Evolutionary conservation across 2,888 invertebrate species (phyloP).

Genomic region (Holacanthella duospinosa): DNA sequence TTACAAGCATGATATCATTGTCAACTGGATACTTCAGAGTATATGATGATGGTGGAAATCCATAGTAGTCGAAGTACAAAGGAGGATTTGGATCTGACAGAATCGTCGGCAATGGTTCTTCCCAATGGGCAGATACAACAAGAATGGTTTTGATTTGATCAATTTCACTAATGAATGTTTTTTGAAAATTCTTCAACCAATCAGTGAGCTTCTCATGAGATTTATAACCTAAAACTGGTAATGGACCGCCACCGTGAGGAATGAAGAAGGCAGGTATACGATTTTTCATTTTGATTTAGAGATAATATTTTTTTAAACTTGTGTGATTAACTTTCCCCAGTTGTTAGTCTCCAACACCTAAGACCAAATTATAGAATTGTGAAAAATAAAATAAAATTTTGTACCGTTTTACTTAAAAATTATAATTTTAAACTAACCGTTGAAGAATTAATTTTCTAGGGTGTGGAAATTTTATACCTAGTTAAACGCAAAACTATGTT

Average conservation of each 20-base stretch:
- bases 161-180: constrained; percentile 13
- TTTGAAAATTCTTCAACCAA: constrained; percentile 18
- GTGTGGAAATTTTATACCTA: too few relatives aligned
- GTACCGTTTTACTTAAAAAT: too few relatives aligned
- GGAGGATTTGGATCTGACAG: constrained; percentile 16
- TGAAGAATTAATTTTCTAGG: too few relatives aligned
- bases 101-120: constrained; percentile 18
- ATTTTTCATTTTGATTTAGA: not conserved
- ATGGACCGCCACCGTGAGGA: constrained; percentile 19
- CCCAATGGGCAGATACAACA: constrained; percentile 28
- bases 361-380: too few relatives aligned
- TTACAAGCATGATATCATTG: constrained; percentile 12
- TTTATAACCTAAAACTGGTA: constrained; percentile 22
- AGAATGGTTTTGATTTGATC: constrained; percentile 16
- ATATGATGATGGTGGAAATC: constrained; percentile 25
- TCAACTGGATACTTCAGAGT: constrained; percentile 17
- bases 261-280: constrained; percentile 11
- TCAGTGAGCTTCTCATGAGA: constrained; percentile 18
- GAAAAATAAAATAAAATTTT: too few relatives aligned
- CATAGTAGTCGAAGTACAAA: constrained; percentile 27
- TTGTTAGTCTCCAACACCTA: too few relatives aligned
- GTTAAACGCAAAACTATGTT: too few relatives aligned
- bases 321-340: too few relatives aligned
- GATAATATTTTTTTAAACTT: too few relatives aligned
- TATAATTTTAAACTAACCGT: too few relatives aligned